A percentile compares a stretch with the other conserved stretches of the same genome.
These are phyloP conservation scores for Maccullochella peelii DNA, from an alignment of 2,113 vertebrate species.

Conservation along the genomic window DNA sequence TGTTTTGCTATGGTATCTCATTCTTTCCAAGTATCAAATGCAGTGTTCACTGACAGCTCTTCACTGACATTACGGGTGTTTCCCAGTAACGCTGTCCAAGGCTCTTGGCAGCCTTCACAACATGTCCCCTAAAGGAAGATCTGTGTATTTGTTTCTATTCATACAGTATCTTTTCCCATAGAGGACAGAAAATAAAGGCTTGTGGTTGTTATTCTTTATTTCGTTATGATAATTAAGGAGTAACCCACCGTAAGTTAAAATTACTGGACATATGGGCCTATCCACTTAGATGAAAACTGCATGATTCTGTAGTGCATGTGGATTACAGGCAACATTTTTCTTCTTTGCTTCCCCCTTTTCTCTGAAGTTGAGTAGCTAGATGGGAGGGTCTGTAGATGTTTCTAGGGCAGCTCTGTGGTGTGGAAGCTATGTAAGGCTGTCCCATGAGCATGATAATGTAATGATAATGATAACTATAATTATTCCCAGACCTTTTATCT, in stretches of 20 bases:
- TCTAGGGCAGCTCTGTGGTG: slow-evolving; percentile 12
- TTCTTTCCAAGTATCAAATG: slow-evolving; percentile 14
- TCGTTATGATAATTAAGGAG: slow-evolving; percentile 1
- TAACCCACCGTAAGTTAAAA: background rate
- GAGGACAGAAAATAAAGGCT: background rate
- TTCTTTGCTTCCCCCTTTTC: background rate
- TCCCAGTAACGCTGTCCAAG: background rate
- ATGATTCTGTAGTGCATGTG: no score
- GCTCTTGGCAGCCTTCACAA: background rate
- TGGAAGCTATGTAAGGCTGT: slow-evolving; percentile 13
- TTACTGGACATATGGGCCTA: background rate
- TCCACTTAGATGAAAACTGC: background rate
- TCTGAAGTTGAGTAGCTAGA: background rate
- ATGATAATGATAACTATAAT: no score
- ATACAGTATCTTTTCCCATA: background rate
- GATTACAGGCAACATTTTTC: no score
- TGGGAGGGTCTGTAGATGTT: background rate
- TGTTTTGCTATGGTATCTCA: slow-evolving; percentile 12
- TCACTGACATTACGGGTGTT: background rate
- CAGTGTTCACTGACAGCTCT: background rate
- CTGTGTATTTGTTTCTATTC: background rate
- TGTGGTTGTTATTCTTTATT: slow-evolving; percentile 3
- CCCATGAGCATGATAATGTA: slow-evolving; percentile 19
- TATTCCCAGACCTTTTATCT: slow-evolving; percentile 55
- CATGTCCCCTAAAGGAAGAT: background rate